A percentile compares a stretch with the other conserved stretches of the same genome.
Conservation (phyloP, 2,113 vertebrate species). For the Tetrao urogallus region DNA sequence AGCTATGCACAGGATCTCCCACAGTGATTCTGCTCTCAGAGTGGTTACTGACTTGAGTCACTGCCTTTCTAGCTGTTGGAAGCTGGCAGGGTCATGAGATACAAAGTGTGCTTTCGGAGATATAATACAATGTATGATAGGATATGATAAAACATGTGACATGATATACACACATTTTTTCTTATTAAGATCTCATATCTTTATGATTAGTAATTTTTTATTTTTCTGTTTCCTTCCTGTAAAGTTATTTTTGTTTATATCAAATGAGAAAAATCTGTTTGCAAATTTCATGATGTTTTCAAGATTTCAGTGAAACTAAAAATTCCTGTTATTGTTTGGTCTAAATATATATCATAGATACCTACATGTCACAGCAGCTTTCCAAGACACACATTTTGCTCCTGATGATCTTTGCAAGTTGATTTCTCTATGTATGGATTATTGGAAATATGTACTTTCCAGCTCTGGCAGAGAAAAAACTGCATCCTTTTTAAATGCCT, state of each 20-base stretch:
- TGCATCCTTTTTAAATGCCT: neutral
- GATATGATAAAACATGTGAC: neutral
- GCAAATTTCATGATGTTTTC: neutral
- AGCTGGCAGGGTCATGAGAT: neutral
- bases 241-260: neutral
- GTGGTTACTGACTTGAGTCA: neutral
- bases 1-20: neutral
- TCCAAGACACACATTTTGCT: neutral
- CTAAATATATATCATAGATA: neutral
- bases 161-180: neutral
- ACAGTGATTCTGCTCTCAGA: neutral
- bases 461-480: neutral
- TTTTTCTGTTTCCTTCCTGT: neutral
- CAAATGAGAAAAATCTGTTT: neutral
- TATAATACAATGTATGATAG: neutral
- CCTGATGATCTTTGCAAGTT: neutral
- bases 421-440: neutral
- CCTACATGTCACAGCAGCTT: neutral
- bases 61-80: neutral
- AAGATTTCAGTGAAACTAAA: neutral
- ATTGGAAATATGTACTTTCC: neutral
- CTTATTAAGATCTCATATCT: neutral
- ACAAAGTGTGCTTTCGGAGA: neutral
- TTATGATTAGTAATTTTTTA: neutral
- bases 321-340: neutral